Evolutionary conservation across 2,888 invertebrate species (phyloP), one percentile per base, ranked within the genome.

Genomic region (Acheta domesticus): DNA sequence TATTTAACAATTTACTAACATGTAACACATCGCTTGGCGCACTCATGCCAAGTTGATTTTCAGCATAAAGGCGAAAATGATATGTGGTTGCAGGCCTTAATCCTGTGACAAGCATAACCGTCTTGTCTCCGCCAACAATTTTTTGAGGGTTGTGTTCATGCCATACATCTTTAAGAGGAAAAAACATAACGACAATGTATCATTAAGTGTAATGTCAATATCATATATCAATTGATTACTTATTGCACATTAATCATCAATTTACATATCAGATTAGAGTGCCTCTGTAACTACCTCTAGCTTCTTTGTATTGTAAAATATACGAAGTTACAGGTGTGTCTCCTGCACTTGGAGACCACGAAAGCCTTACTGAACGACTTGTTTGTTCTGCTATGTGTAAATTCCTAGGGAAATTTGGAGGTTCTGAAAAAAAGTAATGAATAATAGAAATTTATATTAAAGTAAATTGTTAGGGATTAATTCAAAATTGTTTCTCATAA

Each of bases 21-120:
- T 89, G 87, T 81, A 90, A 86, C 83, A 89, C 88, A 84, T 90
- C 89, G 84, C 91, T 91, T 8, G 90, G 89, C 12, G 89, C 88
- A 84, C 91, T 91, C 78, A 88, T 88, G 21, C 92, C 91, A 81
- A 91, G 87, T 84, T 89, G 89, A 86, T 92, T 92, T 85, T 90
- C 89, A 49, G 91, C 91, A 85, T 89, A 89, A 49, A 91, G 86
- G 49, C 91, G 87, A 83, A 92, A 89, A 84, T 90, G 89, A 86
- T 91, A 91, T 78, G 88, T 87, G 80, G 89, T 90, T 14, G 90
- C 89, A 49, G 92, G 91, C 80, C 89, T 89, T 75, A 92, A 86
- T 49, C 88, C 87, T 11, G 87, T 87, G 49, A 92, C 85, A 83
- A 89, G 88, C 11, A 89, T 89, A 11, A 88, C 87, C 77, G 88